A percentile compares a stretch with the other conserved stretches of the same genome.
Conservation (phyloP, 2,113 vertebrate species). For the Phyllostomus discolor region DNA sequence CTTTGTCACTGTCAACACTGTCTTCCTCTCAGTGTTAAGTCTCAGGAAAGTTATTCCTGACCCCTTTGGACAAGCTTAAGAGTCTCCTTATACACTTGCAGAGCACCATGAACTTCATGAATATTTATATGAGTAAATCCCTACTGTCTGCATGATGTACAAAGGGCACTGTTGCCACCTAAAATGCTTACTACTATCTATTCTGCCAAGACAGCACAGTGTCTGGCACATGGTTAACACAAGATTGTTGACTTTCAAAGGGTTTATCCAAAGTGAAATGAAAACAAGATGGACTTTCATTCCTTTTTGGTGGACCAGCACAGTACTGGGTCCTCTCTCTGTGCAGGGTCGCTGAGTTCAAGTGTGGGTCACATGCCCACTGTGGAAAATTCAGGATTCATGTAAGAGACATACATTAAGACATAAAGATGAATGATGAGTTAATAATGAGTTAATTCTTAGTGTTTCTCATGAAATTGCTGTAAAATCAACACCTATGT, state of each 20-base stretch:
- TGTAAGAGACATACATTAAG: neutral
- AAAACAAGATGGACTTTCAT: neutral
- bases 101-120: neutral
- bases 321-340: too few relatives aligned
- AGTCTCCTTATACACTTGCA: neutral
- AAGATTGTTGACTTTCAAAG: neutral
- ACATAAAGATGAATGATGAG: neutral
- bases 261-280: neutral
- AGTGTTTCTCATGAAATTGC: neutral
- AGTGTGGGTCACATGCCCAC: rapidly evolving
- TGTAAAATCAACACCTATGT: neutral
- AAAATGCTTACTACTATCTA: too few relatives aligned
- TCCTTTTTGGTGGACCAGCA: neutral
- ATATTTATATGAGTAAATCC: neutral
- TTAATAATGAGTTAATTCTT: neutral
- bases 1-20: neutral
- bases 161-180: neutral
- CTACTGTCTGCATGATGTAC: neutral
- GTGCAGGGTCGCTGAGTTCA: neutral
- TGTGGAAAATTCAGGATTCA: neutral
- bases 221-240: neutral
- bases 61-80: neutral
- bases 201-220: neutral
- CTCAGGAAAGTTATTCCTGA: neutral
- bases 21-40: neutral